Evolutionary conservation across 2,797 vertebrate species (phyloP).

Genomic region (Hemibagrus guttatus): DNA sequence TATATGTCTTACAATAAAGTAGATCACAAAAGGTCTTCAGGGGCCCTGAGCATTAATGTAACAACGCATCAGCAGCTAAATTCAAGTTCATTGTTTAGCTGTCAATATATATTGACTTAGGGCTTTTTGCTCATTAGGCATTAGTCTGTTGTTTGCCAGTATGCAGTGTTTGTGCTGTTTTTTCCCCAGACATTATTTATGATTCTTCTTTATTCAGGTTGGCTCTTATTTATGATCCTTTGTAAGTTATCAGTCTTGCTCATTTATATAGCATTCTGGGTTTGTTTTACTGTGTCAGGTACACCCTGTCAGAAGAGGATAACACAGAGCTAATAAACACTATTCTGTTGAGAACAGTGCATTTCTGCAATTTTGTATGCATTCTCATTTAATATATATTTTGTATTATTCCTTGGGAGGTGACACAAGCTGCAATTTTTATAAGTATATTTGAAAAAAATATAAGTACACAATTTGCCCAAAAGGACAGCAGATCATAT

Average conservation of each 20-base stretch:
- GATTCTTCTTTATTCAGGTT: conserved; percentile 17
- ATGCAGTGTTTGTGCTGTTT: conserved; percentile 5
- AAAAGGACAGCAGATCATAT: background rate
- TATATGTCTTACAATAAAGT: background rate
- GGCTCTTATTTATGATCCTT: conserved; percentile 5
- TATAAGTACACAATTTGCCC: background rate
- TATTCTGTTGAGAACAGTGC: background rate
- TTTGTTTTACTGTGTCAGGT: background rate
- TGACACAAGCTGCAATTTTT: background rate
- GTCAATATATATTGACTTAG: conserved; percentile 43
- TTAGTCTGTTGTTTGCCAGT: conserved; percentile 28
- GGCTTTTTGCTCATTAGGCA: conserved; percentile 29
- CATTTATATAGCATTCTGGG: background rate
- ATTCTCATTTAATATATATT: background rate
- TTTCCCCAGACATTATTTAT: background rate
- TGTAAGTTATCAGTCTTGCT: background rate
- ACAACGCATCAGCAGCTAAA: conserved; percentile 11
- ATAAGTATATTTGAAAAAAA: background rate
- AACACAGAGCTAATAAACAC: conserved; percentile 3
- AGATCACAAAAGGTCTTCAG: background rate
- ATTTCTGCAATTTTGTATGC: background rate
- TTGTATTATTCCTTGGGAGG: background rate
- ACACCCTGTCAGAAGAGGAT: conserved; percentile 31
- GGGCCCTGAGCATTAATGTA: background rate
- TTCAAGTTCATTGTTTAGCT: conserved; percentile 28